These are phyloP conservation scores for Portevinia maculata DNA, from an alignment of 2,888 invertebrate species.

Conservation along the genomic window DNA sequence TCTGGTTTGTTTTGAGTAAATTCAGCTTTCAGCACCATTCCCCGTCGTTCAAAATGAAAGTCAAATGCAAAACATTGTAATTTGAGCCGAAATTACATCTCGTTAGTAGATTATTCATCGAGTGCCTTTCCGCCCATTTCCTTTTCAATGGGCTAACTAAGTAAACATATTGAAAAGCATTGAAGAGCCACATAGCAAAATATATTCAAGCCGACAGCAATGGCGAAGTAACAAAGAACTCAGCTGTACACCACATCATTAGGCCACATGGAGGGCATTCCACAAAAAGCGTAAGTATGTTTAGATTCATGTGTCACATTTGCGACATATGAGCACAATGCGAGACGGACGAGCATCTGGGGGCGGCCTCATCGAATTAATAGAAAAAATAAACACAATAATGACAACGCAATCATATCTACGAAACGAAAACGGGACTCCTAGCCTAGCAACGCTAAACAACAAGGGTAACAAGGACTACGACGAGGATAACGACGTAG, in stretches of 20 bases:
- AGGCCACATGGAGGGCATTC: constrained; percentile 61
- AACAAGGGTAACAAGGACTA: constrained; percentile 28
- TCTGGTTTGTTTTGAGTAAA: neutral
- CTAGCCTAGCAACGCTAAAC: constrained; percentile 40
- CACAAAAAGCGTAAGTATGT: constrained; percentile 65
- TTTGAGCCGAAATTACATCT: constrained; percentile 77
- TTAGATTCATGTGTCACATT: constrained; percentile 72
- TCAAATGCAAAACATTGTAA: constrained; percentile 75
- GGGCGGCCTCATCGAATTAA: constrained; percentile 71
- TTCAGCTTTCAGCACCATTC: neutral
- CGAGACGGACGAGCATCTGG: constrained; percentile 40
- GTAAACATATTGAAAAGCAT: constrained; percentile 75
- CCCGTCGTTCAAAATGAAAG: constrained; percentile 7
- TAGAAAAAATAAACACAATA: constrained; percentile 72
- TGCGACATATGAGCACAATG: constrained; percentile 62
- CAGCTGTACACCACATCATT: constrained; percentile 67
- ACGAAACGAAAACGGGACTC: constrained; percentile 22
- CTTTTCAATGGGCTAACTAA: constrained; percentile 75
- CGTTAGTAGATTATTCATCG: constrained; percentile 77
- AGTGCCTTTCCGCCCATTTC: constrained; percentile 73
- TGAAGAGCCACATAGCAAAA: constrained; percentile 59
- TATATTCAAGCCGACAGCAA: constrained; percentile 47
- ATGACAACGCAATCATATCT: constrained; percentile 60
- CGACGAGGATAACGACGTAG: constrained; percentile 8
- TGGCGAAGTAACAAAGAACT: constrained; percentile 70